Conservation (phyloP, 2,888 invertebrate genomes). For the Nyleta sp. region DNA sequence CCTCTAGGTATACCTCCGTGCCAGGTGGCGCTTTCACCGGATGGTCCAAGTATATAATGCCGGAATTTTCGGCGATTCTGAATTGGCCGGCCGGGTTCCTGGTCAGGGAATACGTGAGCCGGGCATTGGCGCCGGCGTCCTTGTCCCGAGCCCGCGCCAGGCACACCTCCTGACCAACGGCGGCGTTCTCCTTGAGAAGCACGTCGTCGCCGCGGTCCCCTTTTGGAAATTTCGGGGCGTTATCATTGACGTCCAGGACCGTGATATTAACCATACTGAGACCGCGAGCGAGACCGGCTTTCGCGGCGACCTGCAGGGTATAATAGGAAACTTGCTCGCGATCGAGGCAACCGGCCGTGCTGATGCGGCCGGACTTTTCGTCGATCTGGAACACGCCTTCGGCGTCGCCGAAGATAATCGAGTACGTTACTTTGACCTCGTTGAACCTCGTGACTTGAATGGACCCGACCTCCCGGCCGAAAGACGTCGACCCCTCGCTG, state of each 20-base stretch:
- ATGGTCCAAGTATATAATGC: slow-evolving; percentile 93
- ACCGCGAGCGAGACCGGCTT: slow-evolving; percentile 89
- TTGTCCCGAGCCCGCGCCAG: slow-evolving; percentile 93
- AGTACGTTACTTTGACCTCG: slow-evolving; percentile 85
- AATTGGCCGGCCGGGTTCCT: slow-evolving; percentile 92
- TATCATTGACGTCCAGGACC: slow-evolving; percentile 95
- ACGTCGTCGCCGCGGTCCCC: slow-evolving; percentile 89
- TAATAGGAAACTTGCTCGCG: slow-evolving; percentile 91
- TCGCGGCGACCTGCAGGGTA: slow-evolving; percentile 91
- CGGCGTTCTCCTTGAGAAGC: slow-evolving; percentile 92
- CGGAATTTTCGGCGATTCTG: slow-evolving; percentile 92
- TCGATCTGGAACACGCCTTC: slow-evolving; percentile 91
- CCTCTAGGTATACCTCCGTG: slow-evolving; percentile 85
- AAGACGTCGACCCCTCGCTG: slow-evolving; percentile 73
- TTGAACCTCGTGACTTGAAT: slow-evolving; percentile 85
- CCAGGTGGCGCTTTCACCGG: slow-evolving; percentile 91
- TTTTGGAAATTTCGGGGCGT: slow-evolving; percentile 91
- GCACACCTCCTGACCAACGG: slow-evolving; percentile 96
- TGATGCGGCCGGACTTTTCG: slow-evolving; percentile 90
- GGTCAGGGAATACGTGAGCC: slow-evolving; percentile 91
- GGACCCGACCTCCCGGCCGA: slow-evolving; percentile 90
- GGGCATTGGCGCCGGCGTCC: slow-evolving; percentile 95
- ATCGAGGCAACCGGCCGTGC: slow-evolving; percentile 91
- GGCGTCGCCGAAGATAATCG: slow-evolving; percentile 92
- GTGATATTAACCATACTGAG: slow-evolving; percentile 91